Evolutionary conservation across 2,113 vertebrate species (phyloP).

Genomic region (Sylvia atricapilla): DNA sequence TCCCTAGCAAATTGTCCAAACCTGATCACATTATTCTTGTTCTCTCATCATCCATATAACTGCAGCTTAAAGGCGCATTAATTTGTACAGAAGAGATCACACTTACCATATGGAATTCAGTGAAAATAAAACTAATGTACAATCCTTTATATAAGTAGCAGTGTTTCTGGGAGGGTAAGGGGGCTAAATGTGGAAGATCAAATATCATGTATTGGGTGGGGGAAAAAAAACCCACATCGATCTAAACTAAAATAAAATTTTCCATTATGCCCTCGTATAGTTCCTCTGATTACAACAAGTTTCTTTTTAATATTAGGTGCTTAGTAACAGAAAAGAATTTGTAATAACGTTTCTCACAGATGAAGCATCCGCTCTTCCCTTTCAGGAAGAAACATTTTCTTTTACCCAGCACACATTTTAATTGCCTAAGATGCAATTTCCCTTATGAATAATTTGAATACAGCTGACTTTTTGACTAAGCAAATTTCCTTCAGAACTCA

Average conservation of each 20-base stretch:
- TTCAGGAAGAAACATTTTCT: slow-evolving; percentile 46
- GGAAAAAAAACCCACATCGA: neutral
- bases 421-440: slow-evolving; percentile 64
- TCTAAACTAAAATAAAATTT: neutral
- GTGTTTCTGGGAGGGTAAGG: neutral
- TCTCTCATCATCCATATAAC: neutral
- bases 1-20: neutral
- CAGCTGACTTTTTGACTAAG: slow-evolving; percentile 63
- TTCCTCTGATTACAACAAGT: neutral
- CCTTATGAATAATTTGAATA: slow-evolving; percentile 70
- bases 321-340: slow-evolving; percentile 9
- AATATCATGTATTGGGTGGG: rapidly evolving
- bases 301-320: neutral
- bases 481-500: slow-evolving; percentile 60
- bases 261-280: neutral
- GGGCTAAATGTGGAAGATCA: neutral
- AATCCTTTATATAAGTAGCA: neutral
- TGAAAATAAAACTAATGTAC: neutral
- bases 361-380: neutral
- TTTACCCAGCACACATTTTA: slow-evolving; percentile 51
- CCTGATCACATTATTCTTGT: neutral
- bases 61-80: neutral
- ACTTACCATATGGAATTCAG: neutral
- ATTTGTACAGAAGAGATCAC: neutral
- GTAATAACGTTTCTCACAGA: neutral